Percentiles rank a stretch among this genome's conserved stretches.
These are phyloP conservation scores for Paguma larvata DNA, from an alignment of 2,797 vertebrate genomes.

Conservation along the genomic window DNA sequence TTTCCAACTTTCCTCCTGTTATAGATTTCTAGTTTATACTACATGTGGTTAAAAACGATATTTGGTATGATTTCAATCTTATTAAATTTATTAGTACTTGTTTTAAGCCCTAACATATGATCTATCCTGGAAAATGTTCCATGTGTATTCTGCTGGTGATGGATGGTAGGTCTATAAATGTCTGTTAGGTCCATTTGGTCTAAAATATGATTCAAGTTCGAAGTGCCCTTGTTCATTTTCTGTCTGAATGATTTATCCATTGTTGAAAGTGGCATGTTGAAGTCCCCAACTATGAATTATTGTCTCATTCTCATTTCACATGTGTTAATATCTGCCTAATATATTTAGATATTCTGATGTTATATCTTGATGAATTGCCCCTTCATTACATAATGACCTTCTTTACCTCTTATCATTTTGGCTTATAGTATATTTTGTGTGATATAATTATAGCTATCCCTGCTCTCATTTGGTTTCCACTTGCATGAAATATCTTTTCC, in stretches of 20 bases:
- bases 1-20: neutral
- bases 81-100: neutral
- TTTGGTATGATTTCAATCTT: neutral
- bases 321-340: neutral
- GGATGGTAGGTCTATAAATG: neutral
- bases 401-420: neutral
- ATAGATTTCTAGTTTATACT: neutral
- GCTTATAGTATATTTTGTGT: neutral
- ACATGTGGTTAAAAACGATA: neutral
- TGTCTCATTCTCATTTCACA: neutral
- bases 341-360: neutral
- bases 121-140: neutral
- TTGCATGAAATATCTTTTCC: neutral
- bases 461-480: neutral
- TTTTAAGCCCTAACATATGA: neutral
- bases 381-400: neutral
- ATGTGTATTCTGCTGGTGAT: neutral
- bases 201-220: neutral
- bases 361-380: neutral
- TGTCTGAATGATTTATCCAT: neutral
- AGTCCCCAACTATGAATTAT: neutral
- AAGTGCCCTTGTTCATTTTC: neutral
- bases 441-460: neutral
- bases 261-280: neutral
- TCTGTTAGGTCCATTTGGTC: neutral